Conservation (phyloP, 2,888 invertebrate genomes). For the Andrena hattorfiana region DNA sequence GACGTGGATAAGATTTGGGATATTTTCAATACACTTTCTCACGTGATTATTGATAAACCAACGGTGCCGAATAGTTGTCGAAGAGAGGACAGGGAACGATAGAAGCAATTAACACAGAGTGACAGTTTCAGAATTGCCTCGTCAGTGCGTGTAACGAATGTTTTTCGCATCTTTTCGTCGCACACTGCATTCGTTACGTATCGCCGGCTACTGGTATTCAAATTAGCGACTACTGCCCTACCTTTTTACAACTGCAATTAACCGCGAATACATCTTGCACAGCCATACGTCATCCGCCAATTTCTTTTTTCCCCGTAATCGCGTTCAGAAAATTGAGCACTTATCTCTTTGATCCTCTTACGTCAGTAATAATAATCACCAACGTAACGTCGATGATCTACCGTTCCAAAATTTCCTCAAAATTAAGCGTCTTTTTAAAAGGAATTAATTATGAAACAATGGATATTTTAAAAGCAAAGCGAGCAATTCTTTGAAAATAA, state of each 20-base stretch:
- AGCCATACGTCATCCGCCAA: neutral
- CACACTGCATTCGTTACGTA: neutral
- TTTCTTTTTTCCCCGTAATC: neutral
- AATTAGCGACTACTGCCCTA: neutral
- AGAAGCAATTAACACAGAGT: conserved; percentile 21
- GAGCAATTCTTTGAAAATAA: too few species aligned
- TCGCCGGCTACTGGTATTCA: neutral
- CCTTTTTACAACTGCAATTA: neutral
- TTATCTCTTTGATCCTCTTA: neutral
- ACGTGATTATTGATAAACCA: neutral
- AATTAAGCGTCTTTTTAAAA: too few species aligned
- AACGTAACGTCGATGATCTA: too few species aligned
- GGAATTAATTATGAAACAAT: too few species aligned
- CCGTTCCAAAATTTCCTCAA: too few species aligned
- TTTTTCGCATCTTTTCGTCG: neutral
- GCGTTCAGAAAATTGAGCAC: neutral
- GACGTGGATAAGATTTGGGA: neutral
- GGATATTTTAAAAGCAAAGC: too few species aligned
- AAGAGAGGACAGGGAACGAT: neutral
- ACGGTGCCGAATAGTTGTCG: neutral
- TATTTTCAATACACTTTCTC: neutral
- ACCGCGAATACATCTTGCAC: neutral
- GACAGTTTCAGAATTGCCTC: neutral
- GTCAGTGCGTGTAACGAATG: neutral
- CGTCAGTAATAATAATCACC: neutral